A percentile compares a stretch with the other conserved stretches of the same genome.
These are phyloP conservation scores for Taenioides sp. DNA, from an alignment of 2,797 vertebrate species.

Conservation along the genomic window DNA sequence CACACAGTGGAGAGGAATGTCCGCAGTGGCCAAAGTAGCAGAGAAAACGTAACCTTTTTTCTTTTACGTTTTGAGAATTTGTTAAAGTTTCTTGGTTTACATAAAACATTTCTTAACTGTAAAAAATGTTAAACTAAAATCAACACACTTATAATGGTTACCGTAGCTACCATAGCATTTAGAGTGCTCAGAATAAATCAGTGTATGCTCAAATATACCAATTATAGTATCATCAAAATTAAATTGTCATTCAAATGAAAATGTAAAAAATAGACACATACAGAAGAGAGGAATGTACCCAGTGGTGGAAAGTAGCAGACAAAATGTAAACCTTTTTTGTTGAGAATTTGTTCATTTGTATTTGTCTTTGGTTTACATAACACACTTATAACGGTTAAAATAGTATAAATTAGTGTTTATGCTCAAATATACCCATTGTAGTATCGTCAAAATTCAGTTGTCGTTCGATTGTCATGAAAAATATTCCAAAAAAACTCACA, in stretches of 20 bases:
- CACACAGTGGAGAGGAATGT: conserved; percentile 42
- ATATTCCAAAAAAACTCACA: no score
- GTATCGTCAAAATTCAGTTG: no score
- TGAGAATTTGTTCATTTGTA: conserved; percentile 49
- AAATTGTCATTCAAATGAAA: no score
- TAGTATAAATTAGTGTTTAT: no score
- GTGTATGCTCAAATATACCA: no score
- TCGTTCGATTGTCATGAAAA: no score
- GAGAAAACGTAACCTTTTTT: conserved; percentile 43
- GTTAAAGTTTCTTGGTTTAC: conserved; percentile 39
- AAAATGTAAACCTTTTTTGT: conserved; percentile 41
- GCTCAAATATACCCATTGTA: no score
- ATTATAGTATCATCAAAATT: no score
- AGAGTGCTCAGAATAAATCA: no score
- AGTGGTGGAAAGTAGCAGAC: conserved; percentile 36
- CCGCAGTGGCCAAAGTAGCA: conserved; percentile 39
- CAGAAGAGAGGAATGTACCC: conserved; percentile 44
- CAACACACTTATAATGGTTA: background rate
- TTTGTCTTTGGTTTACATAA: conserved; percentile 35
- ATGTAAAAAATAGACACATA: conserved; percentile 15
- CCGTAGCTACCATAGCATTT: background rate
- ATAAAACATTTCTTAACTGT: conserved; percentile 12
- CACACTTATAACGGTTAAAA: background rate
- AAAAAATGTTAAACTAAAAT: conserved; percentile 9
- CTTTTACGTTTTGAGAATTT: conserved; percentile 51